Evolutionary conservation across 2,888 invertebrate genomes (phyloP), one percentile per base, ranked within the genome.

Genomic region (Andrena minutula): DNA sequence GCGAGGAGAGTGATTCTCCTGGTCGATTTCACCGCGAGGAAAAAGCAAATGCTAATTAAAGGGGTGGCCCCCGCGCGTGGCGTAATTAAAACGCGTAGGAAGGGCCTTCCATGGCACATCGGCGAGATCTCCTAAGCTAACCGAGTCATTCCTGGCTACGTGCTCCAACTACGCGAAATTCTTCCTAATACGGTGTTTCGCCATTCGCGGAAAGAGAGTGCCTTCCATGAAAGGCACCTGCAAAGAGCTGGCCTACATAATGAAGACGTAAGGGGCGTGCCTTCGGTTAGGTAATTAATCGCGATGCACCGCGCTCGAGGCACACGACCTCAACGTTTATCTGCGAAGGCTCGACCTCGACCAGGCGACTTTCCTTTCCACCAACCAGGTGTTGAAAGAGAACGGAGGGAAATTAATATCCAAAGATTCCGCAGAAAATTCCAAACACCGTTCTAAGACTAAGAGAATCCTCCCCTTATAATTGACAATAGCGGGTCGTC

Each of bases 221-320:
- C 61, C 23, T 64, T 20, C 86, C 89, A 75, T 81, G 85, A 91
- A 91, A 90, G 90, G 90, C 89, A 89, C 90, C 92, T 92, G 89
- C 90, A 89, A 88, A 80, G 86, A 88, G 68, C 89, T 90, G 88
- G 88, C 89, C 90, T 90, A 90, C 90, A 87, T 90, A 92, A 92
- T 92, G 88, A 92, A 92, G 92, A 91, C 88, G 82, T 88, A 88
- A 89, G 87, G 87, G 89, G 72, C 78, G 75, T 83, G 82, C 74
- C 72, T 71, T 70, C 70, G 73, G 71, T 87, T 83, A 65, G 85
- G 68, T 87, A 89, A 90, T 90, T 90, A 89, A 90, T 87, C 86
- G 85, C 76, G 63, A 66, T 80, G 86, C 83, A 83, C 76, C 83
- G 79, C 26, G 71, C 23, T 26, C 56, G 61, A 84, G 82, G 79